Evolutionary conservation across 2,797 vertebrate species (phyloP).

Genomic region (Emydoidea blandingii): DNA sequence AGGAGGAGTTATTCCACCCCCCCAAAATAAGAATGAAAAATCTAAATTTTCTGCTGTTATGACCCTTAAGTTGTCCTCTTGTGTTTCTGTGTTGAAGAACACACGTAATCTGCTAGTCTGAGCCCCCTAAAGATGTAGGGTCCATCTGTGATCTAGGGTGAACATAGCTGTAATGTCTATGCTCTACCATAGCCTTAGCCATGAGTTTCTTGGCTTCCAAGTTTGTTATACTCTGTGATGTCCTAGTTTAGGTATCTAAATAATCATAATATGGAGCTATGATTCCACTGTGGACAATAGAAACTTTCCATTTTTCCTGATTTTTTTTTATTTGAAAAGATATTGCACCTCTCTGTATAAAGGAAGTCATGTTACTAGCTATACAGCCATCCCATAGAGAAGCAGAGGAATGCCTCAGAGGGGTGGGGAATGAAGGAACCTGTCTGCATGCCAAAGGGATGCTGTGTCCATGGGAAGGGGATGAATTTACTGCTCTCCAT

Average conservation of each 20-base stretch:
- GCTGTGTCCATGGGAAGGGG: not conserved
- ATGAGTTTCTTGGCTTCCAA: not conserved
- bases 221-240: accelerated
- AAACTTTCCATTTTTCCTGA: not conserved
- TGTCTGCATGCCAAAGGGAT: not conserved
- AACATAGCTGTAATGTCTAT: not conserved
- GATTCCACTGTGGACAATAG: not conserved
- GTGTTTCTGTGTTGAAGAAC: not conserved
- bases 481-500: not conserved
- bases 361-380: not conserved
- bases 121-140: not conserved
- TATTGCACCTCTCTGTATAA: not conserved
- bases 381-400: not conserved
- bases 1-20: not conserved
- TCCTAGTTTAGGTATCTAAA: not conserved
- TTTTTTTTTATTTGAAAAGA: not conserved
- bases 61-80: slow-evolving; percentile 7
- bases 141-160: not conserved
- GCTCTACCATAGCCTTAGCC: not conserved
- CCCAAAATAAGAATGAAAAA: not conserved
- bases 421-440: not conserved
- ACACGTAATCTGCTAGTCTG: not conserved
- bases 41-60: not conserved
- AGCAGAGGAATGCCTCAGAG: not conserved
- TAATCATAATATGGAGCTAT: not conserved